A percentile compares a stretch with the other conserved stretches of the same genome.
Evolutionary conservation across 2,888 invertebrate genomes (phyloP).

Genomic region (Dimorphilus gyrociliatus): DNA sequence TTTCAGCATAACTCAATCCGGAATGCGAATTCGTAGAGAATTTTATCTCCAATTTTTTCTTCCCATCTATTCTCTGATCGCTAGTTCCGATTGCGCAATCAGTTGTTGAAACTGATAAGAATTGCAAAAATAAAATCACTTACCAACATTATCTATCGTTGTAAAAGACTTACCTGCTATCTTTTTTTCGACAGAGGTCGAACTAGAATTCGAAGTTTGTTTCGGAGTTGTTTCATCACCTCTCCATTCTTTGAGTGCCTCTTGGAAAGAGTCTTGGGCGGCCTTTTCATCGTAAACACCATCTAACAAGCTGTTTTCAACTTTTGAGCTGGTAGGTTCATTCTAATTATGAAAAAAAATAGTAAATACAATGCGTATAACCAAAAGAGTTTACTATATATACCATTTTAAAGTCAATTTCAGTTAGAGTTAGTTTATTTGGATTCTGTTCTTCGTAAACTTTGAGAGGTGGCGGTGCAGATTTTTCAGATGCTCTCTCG

Average conservation of each 20-base stretch:
- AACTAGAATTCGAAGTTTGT: slow-evolving; percentile 2
- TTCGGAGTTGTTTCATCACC: slow-evolving; percentile 2
- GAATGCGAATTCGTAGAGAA: slow-evolving; percentile 19
- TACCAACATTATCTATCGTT: background rate
- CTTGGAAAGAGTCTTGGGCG: slow-evolving; percentile 31
- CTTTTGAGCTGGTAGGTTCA: background rate
- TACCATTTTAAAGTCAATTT: slow-evolving; percentile 3
- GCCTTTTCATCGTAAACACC: slow-evolving; percentile 30
- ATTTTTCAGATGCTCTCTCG: too few relatives aligned
- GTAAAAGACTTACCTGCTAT: background rate
- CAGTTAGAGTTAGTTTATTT: slow-evolving; percentile 2
- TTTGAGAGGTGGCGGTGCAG: too few relatives aligned
- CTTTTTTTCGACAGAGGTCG: slow-evolving; percentile 13
- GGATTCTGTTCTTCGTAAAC: slow-evolving; percentile 2
- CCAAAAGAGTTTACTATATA: background rate
- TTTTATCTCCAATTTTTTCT: slow-evolving; percentile 18
- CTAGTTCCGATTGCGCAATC: slow-evolving; percentile 19
- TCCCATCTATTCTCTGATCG: slow-evolving; percentile 7
- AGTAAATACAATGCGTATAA: background rate
- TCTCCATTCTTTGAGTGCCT: slow-evolving; percentile 28
- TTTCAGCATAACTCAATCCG: slow-evolving; percentile 26
- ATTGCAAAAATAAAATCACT: background rate
- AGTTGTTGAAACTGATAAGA: slow-evolving; percentile 14
- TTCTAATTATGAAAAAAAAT: background rate
- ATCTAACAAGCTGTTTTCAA: slow-evolving; percentile 13